Conservation (phyloP, 2,113 vertebrate genomes). For the Aldabrachelys gigantea region DNA sequence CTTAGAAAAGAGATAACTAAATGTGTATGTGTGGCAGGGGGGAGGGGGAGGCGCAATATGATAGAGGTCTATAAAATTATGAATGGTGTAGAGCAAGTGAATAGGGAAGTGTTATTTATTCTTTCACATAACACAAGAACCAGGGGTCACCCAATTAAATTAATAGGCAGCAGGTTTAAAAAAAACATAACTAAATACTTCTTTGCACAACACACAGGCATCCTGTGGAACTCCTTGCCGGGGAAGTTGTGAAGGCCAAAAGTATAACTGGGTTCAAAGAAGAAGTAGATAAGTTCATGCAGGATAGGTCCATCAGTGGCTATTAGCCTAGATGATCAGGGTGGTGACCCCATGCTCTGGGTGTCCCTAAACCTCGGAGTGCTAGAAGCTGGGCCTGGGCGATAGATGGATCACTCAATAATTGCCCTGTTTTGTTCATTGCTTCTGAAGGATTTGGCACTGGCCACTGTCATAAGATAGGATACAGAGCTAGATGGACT, state of each 20-base stretch:
- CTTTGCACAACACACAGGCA: background rate
- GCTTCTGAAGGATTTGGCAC: background rate
- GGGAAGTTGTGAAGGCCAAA: background rate
- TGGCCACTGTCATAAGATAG: background rate
- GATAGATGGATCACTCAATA: background rate
- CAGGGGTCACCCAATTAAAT: background rate
- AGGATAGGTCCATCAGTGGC: background rate
- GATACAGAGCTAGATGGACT: background rate
- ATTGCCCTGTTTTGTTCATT: background rate
- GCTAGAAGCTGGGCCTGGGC: background rate
- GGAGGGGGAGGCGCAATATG: background rate
- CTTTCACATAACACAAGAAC: background rate
- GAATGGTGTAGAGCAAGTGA: background rate
- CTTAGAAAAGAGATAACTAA: background rate
- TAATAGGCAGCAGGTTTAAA: background rate
- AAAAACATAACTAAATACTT: background rate
- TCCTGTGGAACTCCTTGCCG: background rate
- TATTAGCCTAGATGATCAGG: background rate
- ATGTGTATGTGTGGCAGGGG: no score
- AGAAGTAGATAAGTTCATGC: background rate
- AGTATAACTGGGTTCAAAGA: background rate
- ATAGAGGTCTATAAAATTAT: background rate
- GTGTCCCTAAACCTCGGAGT: background rate
- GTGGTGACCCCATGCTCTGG: background rate
- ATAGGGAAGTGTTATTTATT: background rate